Percentiles rank a stretch among this genome's conserved stretches.
Conservation (phyloP, 2,113 vertebrate species). For the Gnathonemus longibarbis region DNA sequence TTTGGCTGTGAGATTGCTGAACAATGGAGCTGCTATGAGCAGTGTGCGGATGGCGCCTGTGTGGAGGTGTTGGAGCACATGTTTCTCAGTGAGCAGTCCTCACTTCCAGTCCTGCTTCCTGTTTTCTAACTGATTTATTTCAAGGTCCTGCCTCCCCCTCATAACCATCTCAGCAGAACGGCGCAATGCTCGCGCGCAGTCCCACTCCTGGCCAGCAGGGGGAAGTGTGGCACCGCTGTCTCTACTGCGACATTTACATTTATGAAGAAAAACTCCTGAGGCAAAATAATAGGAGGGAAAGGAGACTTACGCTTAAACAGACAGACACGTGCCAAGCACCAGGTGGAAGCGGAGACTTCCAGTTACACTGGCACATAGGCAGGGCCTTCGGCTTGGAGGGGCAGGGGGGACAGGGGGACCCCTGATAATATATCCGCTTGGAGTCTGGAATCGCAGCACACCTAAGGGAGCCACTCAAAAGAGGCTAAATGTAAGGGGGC, state of each 20-base stretch:
- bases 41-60: not conserved
- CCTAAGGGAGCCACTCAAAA: not conserved
- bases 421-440: not conserved
- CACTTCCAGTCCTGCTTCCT: slow-evolving; percentile 1
- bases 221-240: not conserved
- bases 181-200: not conserved
- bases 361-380: not conserved
- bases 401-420: not conserved
- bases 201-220: not conserved
- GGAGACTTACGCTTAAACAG: not conserved
- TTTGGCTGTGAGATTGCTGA: not conserved
- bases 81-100: not conserved
- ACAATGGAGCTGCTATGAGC: not conserved
- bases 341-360: not conserved
- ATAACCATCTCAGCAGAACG: not conserved
- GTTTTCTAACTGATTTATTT: not conserved
- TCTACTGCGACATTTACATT: not conserved
- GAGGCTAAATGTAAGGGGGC: not conserved
- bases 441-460: not conserved
- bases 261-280: not conserved
- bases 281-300: not conserved
- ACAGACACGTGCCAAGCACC: not conserved
- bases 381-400: not conserved
- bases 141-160: not conserved
- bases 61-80: not conserved